Evolutionary conservation across 1,140 invertebrate species (phyloP).

Genomic region (Pseudomyrmex gracilis): DNA sequence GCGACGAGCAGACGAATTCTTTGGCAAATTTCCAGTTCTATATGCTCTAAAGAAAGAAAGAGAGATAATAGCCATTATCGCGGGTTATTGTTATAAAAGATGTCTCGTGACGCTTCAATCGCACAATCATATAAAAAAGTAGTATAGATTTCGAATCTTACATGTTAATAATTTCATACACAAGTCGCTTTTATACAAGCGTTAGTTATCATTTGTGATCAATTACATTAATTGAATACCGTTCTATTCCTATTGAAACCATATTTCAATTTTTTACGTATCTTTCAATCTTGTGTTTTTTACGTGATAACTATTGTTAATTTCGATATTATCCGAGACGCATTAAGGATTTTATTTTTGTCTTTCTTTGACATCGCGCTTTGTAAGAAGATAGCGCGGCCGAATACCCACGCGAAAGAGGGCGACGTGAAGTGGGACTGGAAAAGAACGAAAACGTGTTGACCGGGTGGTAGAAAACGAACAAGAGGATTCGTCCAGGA

Average conservation of each 20-base stretch:
- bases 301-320: constrained; percentile 35
- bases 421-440: constrained; percentile 27
- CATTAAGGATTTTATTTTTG: constrained; percentile 46
- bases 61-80: background rate
- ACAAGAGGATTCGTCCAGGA: constrained; percentile 55
- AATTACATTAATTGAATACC: background rate
- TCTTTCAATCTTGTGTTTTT: background rate
- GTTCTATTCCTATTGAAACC: too few species aligned
- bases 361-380: constrained; percentile 26
- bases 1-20: constrained; percentile 46
- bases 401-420: constrained; percentile 3
- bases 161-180: background rate
- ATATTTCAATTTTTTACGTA: background rate
- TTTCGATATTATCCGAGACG: constrained; percentile 23
- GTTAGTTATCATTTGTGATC: background rate
- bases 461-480: constrained; percentile 50
- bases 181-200: background rate
- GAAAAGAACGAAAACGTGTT: constrained; percentile 63
- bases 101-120: background rate
- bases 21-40: constrained; percentile 14
- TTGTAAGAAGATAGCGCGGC: constrained; percentile 46
- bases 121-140: too few species aligned
- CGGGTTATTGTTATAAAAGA: background rate
- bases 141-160: background rate
- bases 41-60: background rate